phyloP scores from a whole-genome alignment of 2,113 vertebrate species.

The Tupaia tana region DNA sequence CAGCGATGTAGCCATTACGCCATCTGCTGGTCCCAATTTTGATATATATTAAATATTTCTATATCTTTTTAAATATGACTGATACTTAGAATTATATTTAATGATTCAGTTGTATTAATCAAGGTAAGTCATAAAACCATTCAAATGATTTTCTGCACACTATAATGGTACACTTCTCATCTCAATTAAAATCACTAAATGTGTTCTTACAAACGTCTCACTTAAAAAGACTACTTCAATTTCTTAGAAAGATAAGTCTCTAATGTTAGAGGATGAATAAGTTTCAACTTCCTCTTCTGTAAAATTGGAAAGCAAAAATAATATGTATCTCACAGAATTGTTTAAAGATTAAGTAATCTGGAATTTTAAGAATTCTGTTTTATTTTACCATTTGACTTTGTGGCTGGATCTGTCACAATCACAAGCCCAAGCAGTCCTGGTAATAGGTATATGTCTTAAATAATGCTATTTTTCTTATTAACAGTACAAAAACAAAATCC shows the following conservation, averaged over 20 bases:
- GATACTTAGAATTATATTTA: background rate
- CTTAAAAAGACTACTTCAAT: background rate
- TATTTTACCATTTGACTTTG: background rate
- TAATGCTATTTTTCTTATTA: background rate
- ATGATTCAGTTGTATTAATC: background rate
- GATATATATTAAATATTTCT: background rate
- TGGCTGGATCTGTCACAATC: background rate
- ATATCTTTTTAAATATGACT: background rate
- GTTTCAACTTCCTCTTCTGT: background rate
- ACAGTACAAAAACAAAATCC: background rate
- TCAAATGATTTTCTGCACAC: background rate
- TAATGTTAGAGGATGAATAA: background rate
- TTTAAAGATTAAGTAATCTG: background rate
- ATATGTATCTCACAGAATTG: background rate
- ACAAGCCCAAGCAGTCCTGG: background rate
- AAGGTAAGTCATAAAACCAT: background rate
- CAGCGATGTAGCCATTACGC: too few relatives aligned
- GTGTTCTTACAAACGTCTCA: background rate
- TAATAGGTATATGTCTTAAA: background rate
- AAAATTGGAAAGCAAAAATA: background rate
- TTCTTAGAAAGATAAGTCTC: background rate
- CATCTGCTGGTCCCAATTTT: background rate
- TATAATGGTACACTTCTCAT: background rate
- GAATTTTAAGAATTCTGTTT: background rate
- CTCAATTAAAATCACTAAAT: conserved; percentile 8